These are phyloP conservation scores for Cirrhinus molitorella DNA, from an alignment of 2,797 vertebrate species.

Conservation along the genomic window DNA sequence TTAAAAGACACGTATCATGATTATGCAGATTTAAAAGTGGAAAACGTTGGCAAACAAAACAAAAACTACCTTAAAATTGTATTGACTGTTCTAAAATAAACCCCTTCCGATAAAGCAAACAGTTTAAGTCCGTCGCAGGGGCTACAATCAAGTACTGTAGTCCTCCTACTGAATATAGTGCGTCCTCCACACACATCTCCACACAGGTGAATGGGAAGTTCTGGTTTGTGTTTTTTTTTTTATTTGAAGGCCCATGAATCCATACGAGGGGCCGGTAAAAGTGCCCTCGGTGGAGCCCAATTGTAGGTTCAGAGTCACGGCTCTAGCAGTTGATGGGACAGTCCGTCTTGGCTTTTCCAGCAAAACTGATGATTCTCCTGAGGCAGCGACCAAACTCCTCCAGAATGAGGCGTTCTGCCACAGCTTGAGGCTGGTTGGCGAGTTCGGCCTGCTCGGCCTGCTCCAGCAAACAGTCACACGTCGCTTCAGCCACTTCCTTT, in stretches of 20 bases:
- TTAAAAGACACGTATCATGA: constrained; percentile 55
- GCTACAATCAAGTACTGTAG: constrained; percentile 60
- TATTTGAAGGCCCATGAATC: neutral
- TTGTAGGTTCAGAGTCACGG: neutral
- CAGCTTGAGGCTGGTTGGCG: constrained; percentile 85
- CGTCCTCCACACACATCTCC: constrained; percentile 1
- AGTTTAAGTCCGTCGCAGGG: constrained; percentile 62
- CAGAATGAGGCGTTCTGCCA: constrained; percentile 91
- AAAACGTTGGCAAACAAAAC: constrained; percentile 46
- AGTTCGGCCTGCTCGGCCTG: constrained; percentile 93
- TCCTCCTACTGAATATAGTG: constrained; percentile 50
- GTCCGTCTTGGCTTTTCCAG: constrained; percentile 95
- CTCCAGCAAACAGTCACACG: constrained; percentile 94
- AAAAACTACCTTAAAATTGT: constrained; percentile 59
- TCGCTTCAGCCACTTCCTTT: constrained; percentile 95
- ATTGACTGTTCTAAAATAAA: constrained; percentile 74
- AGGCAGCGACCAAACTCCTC: constrained; percentile 98
- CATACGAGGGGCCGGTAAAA: constrained; percentile 4
- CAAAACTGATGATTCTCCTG: constrained; percentile 95
- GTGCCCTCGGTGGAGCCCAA: neutral
- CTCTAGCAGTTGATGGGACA: constrained; percentile 92
- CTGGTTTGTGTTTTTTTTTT: constrained; percentile 16
- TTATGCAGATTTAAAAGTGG: constrained; percentile 51
- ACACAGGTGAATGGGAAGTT: constrained; percentile 22
- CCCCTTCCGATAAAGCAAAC: constrained; percentile 70